Conservation (phyloP, 2,888 invertebrate genomes). For the Stegophylla sp. region DNA sequence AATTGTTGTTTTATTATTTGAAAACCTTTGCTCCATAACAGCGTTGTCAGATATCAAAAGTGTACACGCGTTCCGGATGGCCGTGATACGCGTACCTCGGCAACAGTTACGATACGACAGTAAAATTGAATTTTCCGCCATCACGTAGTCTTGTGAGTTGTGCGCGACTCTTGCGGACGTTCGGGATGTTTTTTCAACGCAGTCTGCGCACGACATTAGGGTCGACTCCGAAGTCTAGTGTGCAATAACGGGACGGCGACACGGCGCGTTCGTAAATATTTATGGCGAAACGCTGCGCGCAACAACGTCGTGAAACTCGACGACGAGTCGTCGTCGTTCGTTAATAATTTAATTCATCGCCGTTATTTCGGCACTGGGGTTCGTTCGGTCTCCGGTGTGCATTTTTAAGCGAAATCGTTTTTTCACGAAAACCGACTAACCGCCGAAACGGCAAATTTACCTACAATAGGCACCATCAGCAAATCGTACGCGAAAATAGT, state of each 20-base stretch:
- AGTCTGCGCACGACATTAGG: neutral
- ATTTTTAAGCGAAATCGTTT: neutral
- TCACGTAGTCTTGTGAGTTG: too few relatives aligned
- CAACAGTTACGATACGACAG: neutral
- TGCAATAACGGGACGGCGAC: slow-evolving; percentile 8
- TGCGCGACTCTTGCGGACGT: neutral
- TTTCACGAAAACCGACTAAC: too few relatives aligned
- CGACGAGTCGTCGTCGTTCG: neutral
- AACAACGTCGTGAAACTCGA: neutral
- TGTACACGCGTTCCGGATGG: neutral
- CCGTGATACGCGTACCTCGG: too few relatives aligned
- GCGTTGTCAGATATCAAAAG: too few relatives aligned
- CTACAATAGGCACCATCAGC: too few relatives aligned
- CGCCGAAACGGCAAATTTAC: too few relatives aligned
- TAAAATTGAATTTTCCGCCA: slow-evolving; percentile 1
- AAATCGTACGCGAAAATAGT: too few relatives aligned
- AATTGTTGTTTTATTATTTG: too few relatives aligned
- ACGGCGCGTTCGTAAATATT: slow-evolving; percentile 17
- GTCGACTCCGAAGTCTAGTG: neutral
- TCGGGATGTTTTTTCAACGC: neutral
- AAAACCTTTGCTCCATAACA: too few relatives aligned
- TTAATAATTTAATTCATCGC: neutral
- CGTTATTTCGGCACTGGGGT: too few relatives aligned
- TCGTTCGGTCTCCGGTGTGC: neutral
- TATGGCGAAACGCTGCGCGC: slow-evolving; percentile 11